Evolutionary conservation across 2,888 invertebrate species (phyloP).

Genomic region (Habroteleia sp.): DNA sequence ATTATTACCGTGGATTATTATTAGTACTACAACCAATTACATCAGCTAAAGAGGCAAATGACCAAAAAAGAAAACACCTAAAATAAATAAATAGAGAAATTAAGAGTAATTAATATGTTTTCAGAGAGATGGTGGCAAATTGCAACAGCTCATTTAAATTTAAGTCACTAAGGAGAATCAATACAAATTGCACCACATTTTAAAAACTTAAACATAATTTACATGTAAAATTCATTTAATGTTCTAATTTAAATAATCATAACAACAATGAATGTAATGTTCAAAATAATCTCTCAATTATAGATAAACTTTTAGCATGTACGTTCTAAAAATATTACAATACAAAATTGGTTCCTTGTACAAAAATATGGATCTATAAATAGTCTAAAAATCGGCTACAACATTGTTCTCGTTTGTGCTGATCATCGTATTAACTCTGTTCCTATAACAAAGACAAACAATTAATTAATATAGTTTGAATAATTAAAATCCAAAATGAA

Average conservation of each 20-base stretch:
- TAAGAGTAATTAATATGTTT: no score
- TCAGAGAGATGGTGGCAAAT: slow-evolving; percentile 9
- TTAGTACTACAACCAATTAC: no score
- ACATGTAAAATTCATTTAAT: slow-evolving; percentile 30
- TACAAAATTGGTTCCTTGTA: slow-evolving; percentile 61
- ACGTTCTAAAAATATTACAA: slow-evolving; percentile 59
- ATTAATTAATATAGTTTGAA: slow-evolving; percentile 7
- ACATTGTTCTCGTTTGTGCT: slow-evolving; percentile 29
- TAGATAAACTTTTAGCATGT: slow-evolving; percentile 25
- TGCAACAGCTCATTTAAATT: slow-evolving; percentile 3
- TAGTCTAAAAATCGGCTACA: slow-evolving; percentile 54
- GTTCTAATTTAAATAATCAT: slow-evolving; percentile 40
- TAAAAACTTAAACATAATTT: slow-evolving; percentile 25
- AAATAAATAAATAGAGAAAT: no score
- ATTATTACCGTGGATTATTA: no score
- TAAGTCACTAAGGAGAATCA: slow-evolving; percentile 35
- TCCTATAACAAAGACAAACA: slow-evolving; percentile 54
- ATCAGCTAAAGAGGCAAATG: no score
- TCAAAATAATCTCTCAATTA: slow-evolving; percentile 50
- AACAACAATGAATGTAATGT: slow-evolving; percentile 39
- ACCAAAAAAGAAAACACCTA: no score
- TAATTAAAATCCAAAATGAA: no score
- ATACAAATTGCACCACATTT: slow-evolving; percentile 44
- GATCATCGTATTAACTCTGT: slow-evolving; percentile 66
- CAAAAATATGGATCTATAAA: slow-evolving; percentile 64